Base-by-base conservation (phyloP, 2,888 invertebrate species). In the Netelia fuscicornis region DNA sequence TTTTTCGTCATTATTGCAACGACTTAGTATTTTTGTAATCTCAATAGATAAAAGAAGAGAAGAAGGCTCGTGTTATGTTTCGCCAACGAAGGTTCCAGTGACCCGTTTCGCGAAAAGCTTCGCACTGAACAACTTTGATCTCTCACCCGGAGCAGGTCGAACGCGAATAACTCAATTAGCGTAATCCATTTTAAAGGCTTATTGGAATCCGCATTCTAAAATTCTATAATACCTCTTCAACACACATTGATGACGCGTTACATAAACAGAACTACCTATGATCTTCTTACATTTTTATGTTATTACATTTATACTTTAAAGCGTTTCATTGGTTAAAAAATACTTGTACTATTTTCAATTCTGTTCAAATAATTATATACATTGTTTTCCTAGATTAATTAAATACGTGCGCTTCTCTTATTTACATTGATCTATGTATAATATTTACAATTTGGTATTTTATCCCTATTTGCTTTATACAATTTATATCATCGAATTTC, bases 1-100 rank as follows among this genome's bases (percentile, higher is more conserved):
- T 95, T 95, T 92, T 96, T 96, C 88, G 96, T 96, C 95, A 96
- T 96, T 86, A 86, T 90, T 20, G 71, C 10, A 58, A 20, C 48
- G 37, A 54, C 5, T 54, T n/a, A 2, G 10, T n/a, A 54, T 54
- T 54, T 17, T 0, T 6, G 2, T 2, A 17, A 54, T 5, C 37
- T 37, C 37, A 0, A 37, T 37, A 37, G 5, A 37, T 37, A 37
- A 37, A 6, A 5, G 6, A 37, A 75, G 13, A 71, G 56, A 64
- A 68, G 20, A n/a, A n/a, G 52, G 2, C 65, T 84, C 71, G 11
- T 72, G 75, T 10, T 81, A 2, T 48, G 42, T 79, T 65, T 13
- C 44, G 30, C 58, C 20, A 71, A 44, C 44, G 54, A 78, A 65
- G 60, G 30, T 6, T 37, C 71, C 1, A 58, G 11, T 52, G 62